Percentiles rank a stretch among this genome's conserved stretches.
Conservation (phyloP, 2,888 invertebrate genomes). For the Diplazon laetatorius region DNA sequence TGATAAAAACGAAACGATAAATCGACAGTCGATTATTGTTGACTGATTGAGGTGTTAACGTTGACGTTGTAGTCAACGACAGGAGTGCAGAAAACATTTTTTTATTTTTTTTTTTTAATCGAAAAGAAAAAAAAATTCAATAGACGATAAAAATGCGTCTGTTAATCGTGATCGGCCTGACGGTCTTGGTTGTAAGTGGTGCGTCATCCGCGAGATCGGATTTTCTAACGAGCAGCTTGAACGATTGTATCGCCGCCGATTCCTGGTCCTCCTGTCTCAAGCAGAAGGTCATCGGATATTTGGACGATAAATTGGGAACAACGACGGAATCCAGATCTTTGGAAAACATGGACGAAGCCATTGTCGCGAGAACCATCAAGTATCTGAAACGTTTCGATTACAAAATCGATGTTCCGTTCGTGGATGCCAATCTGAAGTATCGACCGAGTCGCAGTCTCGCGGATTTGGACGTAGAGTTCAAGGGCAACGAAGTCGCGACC, state of each 20-base stretch:
- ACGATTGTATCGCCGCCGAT: slow-evolving; percentile 88
- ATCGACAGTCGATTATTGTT: slow-evolving; percentile 29
- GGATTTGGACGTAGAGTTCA: slow-evolving; percentile 82
- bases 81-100: too few relatives aligned
- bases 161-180: slow-evolving; percentile 69
- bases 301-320: slow-evolving; percentile 88
- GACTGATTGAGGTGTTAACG: slow-evolving; percentile 32
- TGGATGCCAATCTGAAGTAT: slow-evolving; percentile 77
- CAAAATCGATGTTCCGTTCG: slow-evolving; percentile 87
- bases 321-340: slow-evolving; percentile 77
- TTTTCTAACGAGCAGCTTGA: slow-evolving; percentile 82
- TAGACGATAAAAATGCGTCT: slow-evolving; percentile 72
- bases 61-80: slow-evolving; percentile 45
- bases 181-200: slow-evolving; percentile 85
- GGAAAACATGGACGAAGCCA: slow-evolving; percentile 86
- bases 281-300: slow-evolving; percentile 89
- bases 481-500: slow-evolving; percentile 75
- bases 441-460: slow-evolving; percentile 79
- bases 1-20: slow-evolving; percentile 1
- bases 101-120: too few relatives aligned
- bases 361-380: slow-evolving; percentile 88
- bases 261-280: slow-evolving; percentile 89
- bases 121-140: background rate
- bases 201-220: slow-evolving; percentile 79
- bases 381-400: slow-evolving; percentile 90